Evolutionary conservation across 2,797 vertebrate species (phyloP), one percentile per base, ranked within the genome.

Genomic region (Danio kyathit): DNA sequence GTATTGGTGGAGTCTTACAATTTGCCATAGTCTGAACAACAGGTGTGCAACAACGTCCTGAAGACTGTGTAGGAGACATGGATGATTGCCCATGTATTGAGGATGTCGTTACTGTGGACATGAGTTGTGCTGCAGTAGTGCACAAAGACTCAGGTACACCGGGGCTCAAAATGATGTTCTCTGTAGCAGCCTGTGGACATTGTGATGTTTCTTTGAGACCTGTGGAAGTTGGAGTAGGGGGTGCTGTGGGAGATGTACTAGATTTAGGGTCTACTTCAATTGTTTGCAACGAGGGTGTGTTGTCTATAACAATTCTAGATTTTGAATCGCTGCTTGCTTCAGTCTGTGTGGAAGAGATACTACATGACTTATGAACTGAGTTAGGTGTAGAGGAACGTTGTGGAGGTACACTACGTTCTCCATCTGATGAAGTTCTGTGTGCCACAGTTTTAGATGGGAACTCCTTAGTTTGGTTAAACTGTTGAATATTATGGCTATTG

Each of bases 391-490:
- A n/a, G 29, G 52, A 74, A 74, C 0, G n/a, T 8, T 65, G 51
- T 38, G 21, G n/a, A 7, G n/a, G 60, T 13, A 65, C 60, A 0
- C 29, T 29, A 29, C 29, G 29, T 29, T 29, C 29, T 29, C 49
- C 48, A 70, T 73, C 51, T 7, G 66, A 79, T 4, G 7, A 74
- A 19, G 48, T 71, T 79, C 67, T 66, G 51, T 48, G 60, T 10
- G 41, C 19, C 21, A 48, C 51, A 64, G 21, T 52, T 76, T 91
- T 90, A 38, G 89, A 89, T 89, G 90, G 89, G 83, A 80, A 86
- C 86, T 90, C 90, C 77, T 86, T 11, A 49, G 43, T 9, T 49
- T 56, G 71, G 41, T 29, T 46, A 19, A 69, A 46, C 61, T 57
- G 9, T 48, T 44, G 49, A 6, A 29, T 1, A 29, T 1, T 29